These are phyloP conservation scores for Hypolimnas misippus DNA, from an alignment of 2,888 invertebrate genomes.

Conservation along the genomic window DNA sequence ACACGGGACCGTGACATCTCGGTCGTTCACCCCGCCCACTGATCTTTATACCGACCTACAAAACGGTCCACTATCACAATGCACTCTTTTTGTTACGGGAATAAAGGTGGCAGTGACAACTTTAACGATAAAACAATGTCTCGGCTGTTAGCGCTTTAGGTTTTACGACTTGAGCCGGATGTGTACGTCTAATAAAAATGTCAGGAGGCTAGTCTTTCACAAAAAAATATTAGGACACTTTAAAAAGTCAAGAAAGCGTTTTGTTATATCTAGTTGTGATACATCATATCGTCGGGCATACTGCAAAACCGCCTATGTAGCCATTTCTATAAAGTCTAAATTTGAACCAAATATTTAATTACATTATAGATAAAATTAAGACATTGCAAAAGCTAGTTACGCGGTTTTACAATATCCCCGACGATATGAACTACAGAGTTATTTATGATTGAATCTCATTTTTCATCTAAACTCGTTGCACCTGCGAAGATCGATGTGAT, in stretches of 20 bases:
- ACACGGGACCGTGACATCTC: conserved; percentile 71
- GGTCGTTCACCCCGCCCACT: conserved; percentile 72
- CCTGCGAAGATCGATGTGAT: neutral
- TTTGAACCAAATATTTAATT: no score
- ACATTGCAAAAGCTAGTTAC: no score
- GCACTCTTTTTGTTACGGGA: conserved; percentile 35
- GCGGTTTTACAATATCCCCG: no score
- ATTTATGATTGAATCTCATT: no score
- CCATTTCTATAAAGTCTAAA: no score
- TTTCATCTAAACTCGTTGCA: neutral
- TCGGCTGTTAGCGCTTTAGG: neutral
- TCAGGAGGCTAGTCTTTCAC: neutral
- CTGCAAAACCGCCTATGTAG: no score
- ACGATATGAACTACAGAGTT: no score
- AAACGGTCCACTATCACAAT: conserved; percentile 54
- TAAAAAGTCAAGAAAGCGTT: neutral
- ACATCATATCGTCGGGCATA: no score
- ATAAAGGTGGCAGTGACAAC: conserved; percentile 49
- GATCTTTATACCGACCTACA: conserved; percentile 67
- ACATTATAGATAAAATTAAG: no score
- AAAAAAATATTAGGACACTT: neutral
- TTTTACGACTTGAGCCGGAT: neutral
- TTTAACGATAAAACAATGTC: conserved; percentile 21
- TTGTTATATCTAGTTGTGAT: no score
- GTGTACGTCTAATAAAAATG: conserved; percentile 1